Evolutionary conservation across 2,113 vertebrate genomes (phyloP).

Genomic region (Osmerus mordax): DNA sequence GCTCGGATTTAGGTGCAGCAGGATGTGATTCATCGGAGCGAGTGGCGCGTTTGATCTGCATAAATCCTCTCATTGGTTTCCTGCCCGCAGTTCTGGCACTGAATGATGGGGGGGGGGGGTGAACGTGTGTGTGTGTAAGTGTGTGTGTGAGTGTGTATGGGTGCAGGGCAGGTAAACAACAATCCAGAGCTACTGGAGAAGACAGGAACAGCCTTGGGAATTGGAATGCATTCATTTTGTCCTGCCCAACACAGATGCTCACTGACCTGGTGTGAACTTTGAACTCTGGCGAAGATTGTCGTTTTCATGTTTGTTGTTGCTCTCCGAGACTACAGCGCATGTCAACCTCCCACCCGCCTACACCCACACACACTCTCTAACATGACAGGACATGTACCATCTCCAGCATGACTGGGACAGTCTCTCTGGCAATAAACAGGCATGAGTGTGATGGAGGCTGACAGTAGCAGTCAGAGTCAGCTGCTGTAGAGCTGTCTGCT

Average conservation of each 20-base stretch:
- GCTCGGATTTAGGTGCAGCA: slow-evolving; percentile 50
- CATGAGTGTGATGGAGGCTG: slow-evolving; percentile 47
- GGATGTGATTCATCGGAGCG: slow-evolving; percentile 52
- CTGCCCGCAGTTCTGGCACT: slow-evolving; percentile 43
- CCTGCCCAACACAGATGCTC: too few species aligned
- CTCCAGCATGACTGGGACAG: background rate
- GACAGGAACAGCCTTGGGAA: too few species aligned
- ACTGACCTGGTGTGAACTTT: too few species aligned
- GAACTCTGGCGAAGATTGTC: too few species aligned
- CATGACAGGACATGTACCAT: background rate
- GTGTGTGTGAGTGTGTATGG: background rate
- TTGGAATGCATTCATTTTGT: too few species aligned
- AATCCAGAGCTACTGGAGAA: too few species aligned
- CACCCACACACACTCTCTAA: background rate
- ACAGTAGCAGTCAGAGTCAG: slow-evolving; percentile 34
- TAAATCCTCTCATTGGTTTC: slow-evolving; percentile 64
- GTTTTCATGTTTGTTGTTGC: background rate
- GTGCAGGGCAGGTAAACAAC: too few species aligned
- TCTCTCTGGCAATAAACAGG: slow-evolving; percentile 5
- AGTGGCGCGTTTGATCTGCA: slow-evolving; percentile 50
- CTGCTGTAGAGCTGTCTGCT: background rate
- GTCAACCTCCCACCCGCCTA: background rate
- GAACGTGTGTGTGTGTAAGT: background rate
- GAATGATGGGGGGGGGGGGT: slow-evolving; percentile 44
- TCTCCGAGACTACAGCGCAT: too few species aligned